Conservation (phyloP, 2,888 invertebrate species). For the Monochamus alternatus region DNA sequence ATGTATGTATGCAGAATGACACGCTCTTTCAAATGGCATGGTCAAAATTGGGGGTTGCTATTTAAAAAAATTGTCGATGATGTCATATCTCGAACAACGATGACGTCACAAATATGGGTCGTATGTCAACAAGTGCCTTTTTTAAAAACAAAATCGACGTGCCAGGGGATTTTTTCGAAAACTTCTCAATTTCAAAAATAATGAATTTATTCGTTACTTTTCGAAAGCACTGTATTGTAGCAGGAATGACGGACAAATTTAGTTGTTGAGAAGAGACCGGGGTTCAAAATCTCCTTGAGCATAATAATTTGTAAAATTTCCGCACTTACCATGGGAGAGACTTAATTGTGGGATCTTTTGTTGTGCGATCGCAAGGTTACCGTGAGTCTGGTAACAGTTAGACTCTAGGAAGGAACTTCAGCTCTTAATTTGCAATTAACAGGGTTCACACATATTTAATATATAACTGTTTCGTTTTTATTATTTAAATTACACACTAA, state of each 20-base stretch:
- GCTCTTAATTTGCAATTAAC: slow-evolving; percentile 64
- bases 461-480: slow-evolving; percentile 61
- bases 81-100: too few relatives aligned
- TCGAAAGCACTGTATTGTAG: too few relatives aligned
- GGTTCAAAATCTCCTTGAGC: slow-evolving; percentile 67
- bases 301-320: slow-evolving; percentile 65
- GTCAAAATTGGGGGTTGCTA: too few relatives aligned
- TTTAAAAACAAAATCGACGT: too few relatives aligned
- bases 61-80: too few relatives aligned
- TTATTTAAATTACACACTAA: slow-evolving; percentile 45
- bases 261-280: slow-evolving; percentile 40
- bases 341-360: slow-evolving; percentile 65
- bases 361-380: slow-evolving; percentile 63
- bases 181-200: too few relatives aligned
- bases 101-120: too few relatives aligned
- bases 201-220: too few relatives aligned
- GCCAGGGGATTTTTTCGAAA: too few relatives aligned
- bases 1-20: too few relatives aligned
- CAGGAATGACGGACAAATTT: neutral
- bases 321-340: slow-evolving; percentile 65
- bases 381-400: slow-evolving; percentile 58
- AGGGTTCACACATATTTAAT: slow-evolving; percentile 66
- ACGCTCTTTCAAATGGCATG: too few relatives aligned
- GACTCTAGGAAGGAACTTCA: slow-evolving; percentile 63
- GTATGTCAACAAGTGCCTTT: too few relatives aligned